phyloP scores from a whole-genome alignment of 2,113 vertebrate species.

The Osmerus eperlanus region DNA sequence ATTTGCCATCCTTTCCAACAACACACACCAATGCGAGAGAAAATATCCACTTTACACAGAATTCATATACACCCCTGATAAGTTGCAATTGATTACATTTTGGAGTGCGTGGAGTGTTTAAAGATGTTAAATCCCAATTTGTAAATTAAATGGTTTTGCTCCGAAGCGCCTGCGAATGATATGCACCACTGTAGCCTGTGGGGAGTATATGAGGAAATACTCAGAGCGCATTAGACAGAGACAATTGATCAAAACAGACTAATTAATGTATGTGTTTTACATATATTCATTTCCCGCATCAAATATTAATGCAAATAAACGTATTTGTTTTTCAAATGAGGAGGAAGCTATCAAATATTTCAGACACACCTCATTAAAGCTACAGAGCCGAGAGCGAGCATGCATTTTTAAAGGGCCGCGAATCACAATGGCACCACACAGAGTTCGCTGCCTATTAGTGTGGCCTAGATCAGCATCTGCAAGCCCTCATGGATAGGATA shows the following conservation, averaged over 20 bases:
- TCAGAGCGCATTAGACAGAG: conserved; percentile 57
- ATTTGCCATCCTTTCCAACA: no score
- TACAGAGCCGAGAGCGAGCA: conserved; percentile 63
- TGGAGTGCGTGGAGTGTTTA: conserved; percentile 36
- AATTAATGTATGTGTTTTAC: conserved; percentile 75
- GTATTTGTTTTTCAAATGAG: conserved; percentile 72
- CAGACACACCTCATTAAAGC: conserved; percentile 71
- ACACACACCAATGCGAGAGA: no score
- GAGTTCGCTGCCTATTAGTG: conserved; percentile 29
- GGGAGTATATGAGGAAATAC: conserved; percentile 56
- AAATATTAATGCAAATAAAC: conserved; percentile 72
- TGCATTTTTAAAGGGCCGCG: conserved; percentile 68
- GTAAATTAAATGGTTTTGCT: conserved; percentile 67
- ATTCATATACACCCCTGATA: conserved; percentile 17
- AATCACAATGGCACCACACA: conserved; percentile 49
- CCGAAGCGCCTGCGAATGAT: conserved; percentile 59
- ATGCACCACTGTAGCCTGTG: conserved; percentile 53
- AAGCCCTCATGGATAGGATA: background rate
- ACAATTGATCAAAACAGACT: conserved; percentile 74
- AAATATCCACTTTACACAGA: background rate
- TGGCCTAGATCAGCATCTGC: conserved; percentile 41
- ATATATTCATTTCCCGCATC: conserved; percentile 73
- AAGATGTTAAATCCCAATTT: conserved; percentile 60
- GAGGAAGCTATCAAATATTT: conserved; percentile 67
- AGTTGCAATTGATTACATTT: conserved; percentile 38